Percentiles rank a stretch among this genome's conserved stretches.
Conservation (phyloP, 2,797 vertebrate species). For the Atherinosoma microstoma region DNA sequence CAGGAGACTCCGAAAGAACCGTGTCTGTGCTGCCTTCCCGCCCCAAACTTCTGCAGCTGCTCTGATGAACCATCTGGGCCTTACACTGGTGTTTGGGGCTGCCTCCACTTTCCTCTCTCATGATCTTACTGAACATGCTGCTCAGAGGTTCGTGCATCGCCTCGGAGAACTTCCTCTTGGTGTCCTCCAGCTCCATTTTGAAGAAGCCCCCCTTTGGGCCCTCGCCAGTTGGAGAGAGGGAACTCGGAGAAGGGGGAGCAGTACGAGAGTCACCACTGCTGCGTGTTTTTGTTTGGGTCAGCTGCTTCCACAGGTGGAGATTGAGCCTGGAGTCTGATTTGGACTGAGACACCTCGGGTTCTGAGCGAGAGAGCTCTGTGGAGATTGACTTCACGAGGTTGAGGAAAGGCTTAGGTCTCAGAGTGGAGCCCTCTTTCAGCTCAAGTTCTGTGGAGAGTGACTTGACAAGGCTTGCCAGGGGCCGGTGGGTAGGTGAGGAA, state of each 20-base stretch:
- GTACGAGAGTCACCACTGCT: slow-evolving; percentile 85
- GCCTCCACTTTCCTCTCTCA: slow-evolving; percentile 84
- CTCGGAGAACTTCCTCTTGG: slow-evolving; percentile 87
- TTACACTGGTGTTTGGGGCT: slow-evolving; percentile 76
- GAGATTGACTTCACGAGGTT: slow-evolving; percentile 90
- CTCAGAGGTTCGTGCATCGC: slow-evolving; percentile 89
- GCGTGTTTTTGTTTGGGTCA: slow-evolving; percentile 82
- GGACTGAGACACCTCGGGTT: slow-evolving; percentile 87
- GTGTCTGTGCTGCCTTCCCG: slow-evolving; percentile 62
- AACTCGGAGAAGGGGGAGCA: slow-evolving; percentile 86
- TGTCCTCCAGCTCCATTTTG: slow-evolving; percentile 90
- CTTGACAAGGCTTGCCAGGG: slow-evolving; percentile 84
- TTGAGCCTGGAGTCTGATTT: slow-evolving; percentile 89
- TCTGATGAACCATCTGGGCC: slow-evolving; percentile 43
- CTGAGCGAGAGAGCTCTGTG: slow-evolving; percentile 85
- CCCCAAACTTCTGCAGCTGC: slow-evolving; percentile 57
- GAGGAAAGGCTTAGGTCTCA: slow-evolving; percentile 80
- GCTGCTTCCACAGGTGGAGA: slow-evolving; percentile 86
- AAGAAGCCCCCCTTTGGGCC: slow-evolving; percentile 84
- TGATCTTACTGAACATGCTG: slow-evolving; percentile 89
- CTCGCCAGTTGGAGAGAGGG: slow-evolving; percentile 81
- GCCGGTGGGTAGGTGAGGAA: slow-evolving; percentile 75
- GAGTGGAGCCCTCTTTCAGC: slow-evolving; percentile 77
- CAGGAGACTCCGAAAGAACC: slow-evolving; percentile 62
- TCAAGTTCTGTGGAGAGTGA: slow-evolving; percentile 87